Percentiles rank a stretch among this genome's conserved stretches.
Evolutionary conservation across 2,113 vertebrate genomes (phyloP).

Genomic region (Ailurus styani): DNA sequence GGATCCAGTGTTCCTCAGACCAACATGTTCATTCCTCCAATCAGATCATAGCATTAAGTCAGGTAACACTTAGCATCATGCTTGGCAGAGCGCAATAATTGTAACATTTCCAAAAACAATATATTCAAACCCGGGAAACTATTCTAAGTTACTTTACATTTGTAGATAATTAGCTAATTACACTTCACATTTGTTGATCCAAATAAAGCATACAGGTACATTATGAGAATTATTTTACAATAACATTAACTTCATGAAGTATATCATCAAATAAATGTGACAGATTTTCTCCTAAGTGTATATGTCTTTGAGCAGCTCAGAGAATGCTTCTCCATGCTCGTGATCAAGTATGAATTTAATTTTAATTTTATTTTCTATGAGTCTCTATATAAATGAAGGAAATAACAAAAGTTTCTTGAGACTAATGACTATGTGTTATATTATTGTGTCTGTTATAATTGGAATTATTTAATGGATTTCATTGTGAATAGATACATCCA

Average conservation of each 20-base stretch:
- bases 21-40: background rate
- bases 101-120: background rate
- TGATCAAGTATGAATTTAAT: background rate
- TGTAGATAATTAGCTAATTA: background rate
- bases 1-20: background rate
- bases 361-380: background rate
- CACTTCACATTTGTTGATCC: background rate
- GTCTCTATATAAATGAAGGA: background rate
- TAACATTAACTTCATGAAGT: background rate
- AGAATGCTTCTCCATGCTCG: background rate
- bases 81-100: background rate
- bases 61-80: background rate
- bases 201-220: background rate
- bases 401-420: background rate
- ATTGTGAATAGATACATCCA: background rate
- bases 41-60: background rate
- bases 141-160: background rate
- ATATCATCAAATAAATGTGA: background rate
- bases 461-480: background rate
- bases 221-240: background rate
- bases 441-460: background rate
- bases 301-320: background rate
- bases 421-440: background rate
- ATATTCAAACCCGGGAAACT: background rate
- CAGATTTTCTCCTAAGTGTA: background rate